These are phyloP conservation scores for Oplegnathus fasciatus DNA, from an alignment of 2,113 vertebrate genomes.

Conservation along the genomic window DNA sequence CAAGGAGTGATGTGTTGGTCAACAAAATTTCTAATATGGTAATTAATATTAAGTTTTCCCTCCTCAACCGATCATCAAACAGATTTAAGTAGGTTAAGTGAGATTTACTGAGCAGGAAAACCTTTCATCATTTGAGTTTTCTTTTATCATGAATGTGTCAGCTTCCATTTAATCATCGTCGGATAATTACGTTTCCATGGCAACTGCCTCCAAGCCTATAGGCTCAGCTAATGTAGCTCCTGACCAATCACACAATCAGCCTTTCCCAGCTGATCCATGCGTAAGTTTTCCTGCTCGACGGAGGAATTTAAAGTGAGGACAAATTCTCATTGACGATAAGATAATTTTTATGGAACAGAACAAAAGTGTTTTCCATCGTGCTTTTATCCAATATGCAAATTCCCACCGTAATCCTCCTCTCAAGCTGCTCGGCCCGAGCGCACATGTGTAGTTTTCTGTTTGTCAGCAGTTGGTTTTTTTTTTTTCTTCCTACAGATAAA, in stretches of 20 bases:
- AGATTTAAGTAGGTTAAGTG: slow-evolving; percentile 4
- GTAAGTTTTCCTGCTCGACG: background rate
- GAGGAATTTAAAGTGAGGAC: no score
- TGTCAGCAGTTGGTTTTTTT: slow-evolving; percentile 30
- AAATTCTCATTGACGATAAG: background rate
- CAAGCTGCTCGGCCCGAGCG: background rate
- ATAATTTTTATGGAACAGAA: background rate
- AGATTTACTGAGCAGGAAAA: slow-evolving; percentile 14
- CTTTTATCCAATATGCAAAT: slow-evolving; percentile 2
- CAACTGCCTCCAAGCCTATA: background rate
- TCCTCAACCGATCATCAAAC: background rate
- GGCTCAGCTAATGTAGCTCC: background rate
- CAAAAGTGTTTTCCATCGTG: background rate
- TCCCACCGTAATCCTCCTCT: background rate
- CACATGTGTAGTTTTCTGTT: background rate
- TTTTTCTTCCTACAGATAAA: slow-evolving; percentile 10
- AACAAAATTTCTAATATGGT: background rate
- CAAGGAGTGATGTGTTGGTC: no score
- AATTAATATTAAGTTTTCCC: background rate
- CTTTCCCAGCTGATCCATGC: background rate
- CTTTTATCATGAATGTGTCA: slow-evolving; percentile 11
- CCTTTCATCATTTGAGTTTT: background rate
- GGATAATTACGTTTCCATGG: background rate
- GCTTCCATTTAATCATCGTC: background rate
- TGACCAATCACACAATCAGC: background rate